Evolutionary conservation across 1,140 invertebrate genomes (phyloP).

Genomic region (Dinothrombium tinctorium): DNA sequence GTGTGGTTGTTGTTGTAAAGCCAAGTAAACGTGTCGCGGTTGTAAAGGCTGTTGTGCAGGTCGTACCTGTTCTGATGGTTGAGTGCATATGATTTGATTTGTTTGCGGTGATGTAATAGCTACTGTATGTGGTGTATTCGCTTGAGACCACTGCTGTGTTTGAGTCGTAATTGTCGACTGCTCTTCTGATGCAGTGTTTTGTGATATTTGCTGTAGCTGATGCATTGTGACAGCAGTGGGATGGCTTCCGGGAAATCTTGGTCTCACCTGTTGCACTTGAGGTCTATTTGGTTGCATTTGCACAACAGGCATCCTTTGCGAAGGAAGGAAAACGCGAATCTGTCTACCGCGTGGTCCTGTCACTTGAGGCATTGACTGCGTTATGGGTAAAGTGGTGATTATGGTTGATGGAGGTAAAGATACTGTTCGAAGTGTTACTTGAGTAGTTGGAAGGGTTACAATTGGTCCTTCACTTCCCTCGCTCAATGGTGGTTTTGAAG

Average conservation of each 20-base stretch:
- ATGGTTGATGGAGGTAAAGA: conserved; percentile 3
- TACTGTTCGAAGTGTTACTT: conserved; percentile 2
- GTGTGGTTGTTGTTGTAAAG: conserved; percentile 5
- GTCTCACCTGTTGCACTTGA: too few species aligned
- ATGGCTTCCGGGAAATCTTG: too few species aligned
- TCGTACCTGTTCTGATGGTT: too few species aligned
- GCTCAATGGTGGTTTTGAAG: neutral
- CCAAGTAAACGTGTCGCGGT: conserved; percentile 2
- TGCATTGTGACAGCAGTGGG: too few species aligned
- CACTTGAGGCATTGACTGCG: neutral
- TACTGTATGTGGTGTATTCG: too few species aligned
- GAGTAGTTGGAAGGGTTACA: neutral
- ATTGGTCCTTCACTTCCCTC: neutral
- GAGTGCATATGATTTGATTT: too few species aligned
- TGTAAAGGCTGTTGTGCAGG: conserved; percentile 1
- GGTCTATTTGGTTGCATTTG: neutral
- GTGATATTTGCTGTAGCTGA: too few species aligned
- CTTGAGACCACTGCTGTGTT: too few species aligned
- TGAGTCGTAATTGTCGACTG: too few species aligned
- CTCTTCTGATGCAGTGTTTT: too few species aligned
- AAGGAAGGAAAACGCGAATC: conserved; percentile 7
- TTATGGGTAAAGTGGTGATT: neutral
- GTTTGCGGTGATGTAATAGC: too few species aligned
- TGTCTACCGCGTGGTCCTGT: neutral
- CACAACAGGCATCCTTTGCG: neutral